Evolutionary conservation across 2,113 vertebrate species (phyloP), one percentile per base, ranked within the genome.

Genomic region (Ia io): DNA sequence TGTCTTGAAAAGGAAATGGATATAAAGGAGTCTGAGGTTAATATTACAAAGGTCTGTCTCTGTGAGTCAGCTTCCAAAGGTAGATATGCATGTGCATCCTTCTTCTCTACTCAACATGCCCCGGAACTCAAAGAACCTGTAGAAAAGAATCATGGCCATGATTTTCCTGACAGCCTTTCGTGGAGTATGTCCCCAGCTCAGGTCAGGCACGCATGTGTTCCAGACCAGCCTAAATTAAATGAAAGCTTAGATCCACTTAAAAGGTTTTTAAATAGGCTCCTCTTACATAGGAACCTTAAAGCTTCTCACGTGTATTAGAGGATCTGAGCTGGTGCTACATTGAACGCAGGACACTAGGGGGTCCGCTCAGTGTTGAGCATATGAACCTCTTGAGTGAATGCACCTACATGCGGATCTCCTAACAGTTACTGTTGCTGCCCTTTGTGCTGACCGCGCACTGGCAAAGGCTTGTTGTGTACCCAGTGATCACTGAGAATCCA

Each of bases 51-150:
- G 63, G 44, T 22, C 32, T 53, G 12, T 83, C n/a, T 92, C 56
- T 88, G 79, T 59, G 42, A 42, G 67, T 63, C 63, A 49, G 73
- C 37, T 63, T 82, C 44, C 28, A 42, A 9, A 71, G 37, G 13
- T 53, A 40, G 73, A 18, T 12, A 4, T 1, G 76, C 59, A 1
- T 9, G 14, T 61, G 18, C 49, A 30, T 92, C 78, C 71, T 42
- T 92, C 6, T 63, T 61, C 30, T 47, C 74, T 28, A 32, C 10
- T 0, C 51, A 20, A 23, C 44, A 88, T 93, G 63, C 77, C 17
- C 3, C 1, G 59, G 82, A 92, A 88, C 90, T 83, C 90, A 79
- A 96, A 97, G 87, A 97, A 90, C 80, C 80, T 82, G 86, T 89
- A 23, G 56, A n/a, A 51, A 78, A 96, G 63, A 90, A 53, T 61